Percentiles rank a stretch among this genome's conserved stretches.
Evolutionary conservation across 1,140 invertebrate species (phyloP).

Genomic region (Pentalonia nigronervosa): DNA sequence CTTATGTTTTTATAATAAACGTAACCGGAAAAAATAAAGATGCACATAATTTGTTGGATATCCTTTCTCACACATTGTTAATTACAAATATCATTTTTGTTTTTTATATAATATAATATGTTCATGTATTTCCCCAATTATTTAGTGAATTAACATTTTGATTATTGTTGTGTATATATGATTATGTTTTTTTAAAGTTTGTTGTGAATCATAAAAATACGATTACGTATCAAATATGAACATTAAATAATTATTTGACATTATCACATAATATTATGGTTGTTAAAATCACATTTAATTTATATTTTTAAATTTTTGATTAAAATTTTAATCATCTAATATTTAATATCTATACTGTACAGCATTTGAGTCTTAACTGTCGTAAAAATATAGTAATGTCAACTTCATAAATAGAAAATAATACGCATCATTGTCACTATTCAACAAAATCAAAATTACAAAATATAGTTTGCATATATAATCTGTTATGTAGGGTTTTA

Average conservation of each 20-base stretch:
- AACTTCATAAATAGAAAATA: not conserved
- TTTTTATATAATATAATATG: not conserved
- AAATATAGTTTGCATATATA: not conserved
- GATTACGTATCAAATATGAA: not conserved
- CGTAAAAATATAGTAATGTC: not conserved
- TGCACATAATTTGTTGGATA: not conserved
- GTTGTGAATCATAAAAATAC: not conserved
- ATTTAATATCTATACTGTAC: not conserved
- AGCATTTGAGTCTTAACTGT: not conserved
- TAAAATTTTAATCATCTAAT: not conserved
- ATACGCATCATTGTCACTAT: not conserved
- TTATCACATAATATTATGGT: not conserved
- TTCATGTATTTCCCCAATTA: not conserved
- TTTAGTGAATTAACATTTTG: not conserved
- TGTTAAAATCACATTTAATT: too few species aligned
- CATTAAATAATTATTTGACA: not conserved
- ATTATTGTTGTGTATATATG: too few species aligned
- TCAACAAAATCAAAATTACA: not conserved
- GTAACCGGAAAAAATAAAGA: not conserved
- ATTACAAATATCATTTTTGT: not conserved
- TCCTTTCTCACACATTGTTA: not conserved
- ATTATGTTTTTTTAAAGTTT: not conserved
- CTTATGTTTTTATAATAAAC: not conserved
- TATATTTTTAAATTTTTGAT: not conserved
- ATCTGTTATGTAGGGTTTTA: not conserved